Base-by-base conservation (phyloP, 2,113 vertebrate species). In the Planiliza haematocheilus region DNA sequence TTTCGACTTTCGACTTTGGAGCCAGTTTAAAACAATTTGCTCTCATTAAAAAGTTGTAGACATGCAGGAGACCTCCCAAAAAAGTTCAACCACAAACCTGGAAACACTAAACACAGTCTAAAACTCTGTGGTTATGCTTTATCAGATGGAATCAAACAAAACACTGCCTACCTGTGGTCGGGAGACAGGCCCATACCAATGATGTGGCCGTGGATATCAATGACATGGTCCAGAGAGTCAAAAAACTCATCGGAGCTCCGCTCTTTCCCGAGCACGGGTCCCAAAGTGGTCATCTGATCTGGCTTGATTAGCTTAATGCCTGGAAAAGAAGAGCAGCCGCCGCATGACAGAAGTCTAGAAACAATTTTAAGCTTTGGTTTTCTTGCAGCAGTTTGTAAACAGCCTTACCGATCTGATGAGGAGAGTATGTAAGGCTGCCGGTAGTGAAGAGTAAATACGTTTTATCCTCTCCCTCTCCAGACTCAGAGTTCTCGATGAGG, bases 161-260 rank as follows among this genome's bases (percentile, higher is more conserved):
- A 30, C 24, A 30, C 5, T 13, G 36, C 21, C 81, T 58, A 97
- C 98, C 98, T 96, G 91, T 99, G 95, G 92, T 99, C 98, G 0
- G 98, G 97, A 42, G 97, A 99, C 65, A 99, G 95, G 20, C 97
- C 98, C 98, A 99, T 99, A 69, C 98, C 97, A 0, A 99, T 96
- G 82, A 99, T 97, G 86, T 99, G 97, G 2, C 97, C 98, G 0
- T 97, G 97, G 83, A 99, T 95, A 56, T 99, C 97, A 0, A 99
- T 98, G 72, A 99, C 95, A 0, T 99, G 96, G 88, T 99, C 97
- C 67, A 99, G 87, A 0, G 97, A 95, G 17, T 99, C 97, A 2
- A 99, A 99, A 89, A 99, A 99, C 85, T 96, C 96, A 0, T 97
- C 96, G 0, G 95, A 93, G 69, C 94, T 94, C 18, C 96, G 94